Base-by-base conservation (phyloP, 2,888 invertebrate genomes). In the Pristionchus fissidentatus region DNA sequence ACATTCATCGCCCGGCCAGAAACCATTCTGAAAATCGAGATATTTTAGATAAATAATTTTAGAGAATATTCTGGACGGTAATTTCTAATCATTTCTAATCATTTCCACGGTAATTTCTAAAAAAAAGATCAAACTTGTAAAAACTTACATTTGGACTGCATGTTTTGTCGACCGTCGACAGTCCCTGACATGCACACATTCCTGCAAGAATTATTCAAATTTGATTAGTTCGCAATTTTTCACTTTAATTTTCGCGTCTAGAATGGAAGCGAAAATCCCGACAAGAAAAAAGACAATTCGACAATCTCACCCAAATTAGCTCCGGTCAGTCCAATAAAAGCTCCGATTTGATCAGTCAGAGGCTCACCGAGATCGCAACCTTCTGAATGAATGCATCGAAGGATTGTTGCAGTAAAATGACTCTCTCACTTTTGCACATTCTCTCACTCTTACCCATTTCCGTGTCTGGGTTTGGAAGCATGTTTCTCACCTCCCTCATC, bases 251-350 rank as follows among this genome's bases (percentile, higher is more conserved):
- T n/a, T n/a, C n/a, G n/a, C n/a, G n/a, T n/a, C n/a, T n/a, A n/a
- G n/a, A n/a, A n/a, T n/a, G n/a, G n/a, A n/a, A n/a, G n/a, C n/a
- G n/a, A n/a, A n/a, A n/a, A n/a, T n/a, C n/a, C n/a, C n/a, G n/a
- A n/a, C n/a, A n/a, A n/a, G n/a, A n/a, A n/a, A n/a, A n/a, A n/a
- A n/a, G n/a, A n/a, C n/a, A n/a, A n/a, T n/a, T n/a, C n/a, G n/a
- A n/a, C n/a, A 41, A n/a, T 22, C 38, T 10, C 13, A 70, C 70
- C 90, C 49, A 86, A 88, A 73, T 90, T 90, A 52, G 87, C 89
- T 32, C 89, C 89, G 32, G 90, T 85, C 46, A 90, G 88, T 26
- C 87, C 90, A 29, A 90, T 66, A 81, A 90, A 88, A 1, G 83
- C 88, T 66, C 86, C 77, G 15, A 88, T 84, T 66, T 84, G 83